A percentile compares a stretch with the other conserved stretches of the same genome.
These are phyloP conservation scores for Phania funesta DNA, from an alignment of 2,888 invertebrate species.

Conservation along the genomic window DNA sequence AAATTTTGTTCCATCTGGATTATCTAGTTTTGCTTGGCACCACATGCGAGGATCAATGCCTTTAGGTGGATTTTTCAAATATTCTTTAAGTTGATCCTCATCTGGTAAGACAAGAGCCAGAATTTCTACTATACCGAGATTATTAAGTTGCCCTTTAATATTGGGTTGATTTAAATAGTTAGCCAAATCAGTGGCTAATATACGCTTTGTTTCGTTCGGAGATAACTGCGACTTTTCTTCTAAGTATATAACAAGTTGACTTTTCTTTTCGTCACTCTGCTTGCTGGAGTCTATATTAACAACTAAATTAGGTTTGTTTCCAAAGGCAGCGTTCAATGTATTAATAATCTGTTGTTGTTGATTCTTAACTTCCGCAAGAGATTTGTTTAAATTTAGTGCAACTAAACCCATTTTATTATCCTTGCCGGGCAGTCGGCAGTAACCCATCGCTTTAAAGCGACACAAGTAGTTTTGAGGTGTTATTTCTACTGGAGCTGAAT, in stretches of 20 bases:
- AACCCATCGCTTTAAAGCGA: conserved; percentile 96
- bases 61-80: conserved; percentile 93
- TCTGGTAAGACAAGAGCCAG: conserved; percentile 88
- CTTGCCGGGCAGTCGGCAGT: conserved; percentile 91
- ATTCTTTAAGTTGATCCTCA: conserved; percentile 90
- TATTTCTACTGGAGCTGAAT: conserved; percentile 88
- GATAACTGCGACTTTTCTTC: conserved; percentile 85
- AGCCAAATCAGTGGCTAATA: conserved; percentile 87
- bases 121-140: conserved; percentile 87
- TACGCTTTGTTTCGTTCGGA: conserved; percentile 84
- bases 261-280: conserved; percentile 88
- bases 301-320: conserved; percentile 91
- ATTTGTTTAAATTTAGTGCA: conserved; percentile 90
- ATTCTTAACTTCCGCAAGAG: conserved; percentile 88
- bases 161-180: conserved; percentile 86
- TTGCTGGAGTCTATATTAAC: conserved; percentile 90
- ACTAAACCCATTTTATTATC: conserved; percentile 96
- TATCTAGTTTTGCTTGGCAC: conserved; percentile 97
- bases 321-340: conserved; percentile 86
- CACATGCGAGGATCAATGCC: conserved; percentile 96
- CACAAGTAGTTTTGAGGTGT: conserved; percentile 95
- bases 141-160: conserved; percentile 87
- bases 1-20: conserved; percentile 93
- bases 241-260: conserved; percentile 88
- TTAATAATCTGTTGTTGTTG: conserved; percentile 87